phyloP scores from a whole-genome alignment of 2,888 invertebrate genomes.

The Aquatica leii region DNA sequence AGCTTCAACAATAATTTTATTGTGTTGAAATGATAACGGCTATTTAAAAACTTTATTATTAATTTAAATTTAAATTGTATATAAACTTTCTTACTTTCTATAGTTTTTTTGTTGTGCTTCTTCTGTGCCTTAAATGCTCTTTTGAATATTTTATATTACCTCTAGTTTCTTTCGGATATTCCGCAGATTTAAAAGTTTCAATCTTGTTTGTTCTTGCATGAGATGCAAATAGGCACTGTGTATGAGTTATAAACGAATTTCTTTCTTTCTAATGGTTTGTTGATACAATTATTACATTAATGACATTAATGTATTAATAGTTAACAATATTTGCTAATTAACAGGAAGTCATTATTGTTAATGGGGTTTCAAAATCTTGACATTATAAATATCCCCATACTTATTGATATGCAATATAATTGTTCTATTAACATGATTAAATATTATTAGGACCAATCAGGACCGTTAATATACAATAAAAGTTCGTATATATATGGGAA shows the following conservation, averaged over 20 bases:
- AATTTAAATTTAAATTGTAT: background rate
- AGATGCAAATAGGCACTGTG: background rate
- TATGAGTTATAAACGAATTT: background rate
- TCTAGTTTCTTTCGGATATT: background rate
- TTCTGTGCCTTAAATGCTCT: background rate
- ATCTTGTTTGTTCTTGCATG: background rate
- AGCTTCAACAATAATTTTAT: background rate
- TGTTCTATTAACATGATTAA: background rate
- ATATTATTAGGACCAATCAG: no score
- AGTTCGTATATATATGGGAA: background rate
- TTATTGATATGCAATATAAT: background rate
- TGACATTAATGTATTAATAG: background rate
- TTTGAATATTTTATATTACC: background rate
- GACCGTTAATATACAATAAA: no score
- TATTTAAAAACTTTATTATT: background rate
- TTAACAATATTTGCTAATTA: background rate
- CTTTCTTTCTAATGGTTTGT: background rate
- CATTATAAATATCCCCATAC: conserved; percentile 2
- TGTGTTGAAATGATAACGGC: no score
- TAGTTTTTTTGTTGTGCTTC: background rate
- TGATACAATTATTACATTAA: no score
- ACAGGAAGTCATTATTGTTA: background rate
- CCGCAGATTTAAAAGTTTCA: conserved; percentile 2
- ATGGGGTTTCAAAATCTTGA: background rate
- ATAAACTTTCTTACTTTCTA: background rate